These are phyloP conservation scores for Venturia canescens DNA, from an alignment of 1,140 invertebrate genomes.

Conservation along the genomic window DNA sequence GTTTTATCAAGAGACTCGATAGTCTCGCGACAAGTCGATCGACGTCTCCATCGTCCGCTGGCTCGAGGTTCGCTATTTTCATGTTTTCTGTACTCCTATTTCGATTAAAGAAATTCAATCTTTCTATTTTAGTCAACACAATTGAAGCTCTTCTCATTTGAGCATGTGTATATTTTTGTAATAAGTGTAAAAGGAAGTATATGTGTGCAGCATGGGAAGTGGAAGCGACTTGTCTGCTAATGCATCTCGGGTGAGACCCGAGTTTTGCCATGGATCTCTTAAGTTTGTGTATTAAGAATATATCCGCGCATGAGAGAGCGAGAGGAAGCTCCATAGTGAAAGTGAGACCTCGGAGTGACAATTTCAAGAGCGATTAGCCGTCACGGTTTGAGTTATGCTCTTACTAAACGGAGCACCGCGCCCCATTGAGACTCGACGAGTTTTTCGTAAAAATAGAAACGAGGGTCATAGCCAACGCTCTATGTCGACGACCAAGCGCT, in stretches of 20 bases:
- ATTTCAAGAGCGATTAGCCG: conserved; percentile 76
- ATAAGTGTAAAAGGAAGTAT: neutral
- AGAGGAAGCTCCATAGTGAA: conserved; percentile 48
- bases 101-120: neutral
- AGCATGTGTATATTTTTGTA: no score
- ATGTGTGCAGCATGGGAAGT: neutral
- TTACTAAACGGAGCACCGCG: conserved; percentile 68
- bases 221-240: conserved; percentile 55
- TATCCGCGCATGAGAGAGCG: no score
- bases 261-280: neutral
- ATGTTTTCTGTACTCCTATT: neutral
- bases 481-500: conserved; percentile 44
- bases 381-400: conserved; percentile 73
- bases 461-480: conserved; percentile 41
- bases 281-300: neutral
- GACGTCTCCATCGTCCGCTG: no score
- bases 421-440: conserved; percentile 61
- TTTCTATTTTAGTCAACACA: neutral
- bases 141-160: neutral
- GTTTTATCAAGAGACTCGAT: no score
- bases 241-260: conserved; percentile 60
- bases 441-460: conserved; percentile 70
- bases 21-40: no score
- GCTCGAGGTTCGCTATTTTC: no score
- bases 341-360: conserved; percentile 72